These are phyloP conservation scores for Hoplostethus atlanticus DNA, from an alignment of 2,797 vertebrate genomes.

Conservation along the genomic window DNA sequence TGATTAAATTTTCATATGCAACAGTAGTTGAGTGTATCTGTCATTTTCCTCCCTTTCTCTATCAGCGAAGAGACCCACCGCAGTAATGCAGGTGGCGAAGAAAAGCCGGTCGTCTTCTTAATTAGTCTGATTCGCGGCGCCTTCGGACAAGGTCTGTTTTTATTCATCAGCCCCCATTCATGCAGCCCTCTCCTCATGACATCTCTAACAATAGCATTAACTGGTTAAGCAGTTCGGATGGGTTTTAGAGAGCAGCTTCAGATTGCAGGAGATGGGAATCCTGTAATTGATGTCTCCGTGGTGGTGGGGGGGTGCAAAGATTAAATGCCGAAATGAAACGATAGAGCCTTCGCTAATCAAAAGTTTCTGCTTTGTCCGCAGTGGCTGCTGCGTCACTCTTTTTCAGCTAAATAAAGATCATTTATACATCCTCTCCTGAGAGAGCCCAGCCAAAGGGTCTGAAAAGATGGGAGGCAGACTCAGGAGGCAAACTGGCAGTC, in stretches of 20 bases:
- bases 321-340: slow-evolving; percentile 69
- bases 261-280: slow-evolving; percentile 63
- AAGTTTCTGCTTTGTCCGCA: slow-evolving; percentile 50
- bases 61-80: slow-evolving; percentile 19
- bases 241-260: slow-evolving; percentile 39
- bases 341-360: slow-evolving; percentile 55
- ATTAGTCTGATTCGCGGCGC: slow-evolving; percentile 64
- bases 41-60: slow-evolving; percentile 41
- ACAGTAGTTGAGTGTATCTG: slow-evolving; percentile 39
- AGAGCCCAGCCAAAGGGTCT: too few relatives aligned
- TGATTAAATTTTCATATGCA: slow-evolving; percentile 63
- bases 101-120: slow-evolving; percentile 44
- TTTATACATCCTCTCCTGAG: slow-evolving; percentile 33
- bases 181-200: slow-evolving; percentile 34
- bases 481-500: too few relatives aligned
- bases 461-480: too few relatives aligned
- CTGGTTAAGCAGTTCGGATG: slow-evolving; percentile 56
- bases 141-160: slow-evolving; percentile 59
- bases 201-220: slow-evolving; percentile 68
- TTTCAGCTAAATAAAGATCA: slow-evolving; percentile 52
- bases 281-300: slow-evolving; percentile 69
- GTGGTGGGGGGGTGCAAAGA: slow-evolving; percentile 29
- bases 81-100: slow-evolving; percentile 45
- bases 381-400: slow-evolving; percentile 28
- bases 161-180: slow-evolving; percentile 68